These are phyloP conservation scores for Montipora foliosa DNA, from an alignment of 64 coral and sea anemone genomes.

Conservation along the genomic window DNA sequence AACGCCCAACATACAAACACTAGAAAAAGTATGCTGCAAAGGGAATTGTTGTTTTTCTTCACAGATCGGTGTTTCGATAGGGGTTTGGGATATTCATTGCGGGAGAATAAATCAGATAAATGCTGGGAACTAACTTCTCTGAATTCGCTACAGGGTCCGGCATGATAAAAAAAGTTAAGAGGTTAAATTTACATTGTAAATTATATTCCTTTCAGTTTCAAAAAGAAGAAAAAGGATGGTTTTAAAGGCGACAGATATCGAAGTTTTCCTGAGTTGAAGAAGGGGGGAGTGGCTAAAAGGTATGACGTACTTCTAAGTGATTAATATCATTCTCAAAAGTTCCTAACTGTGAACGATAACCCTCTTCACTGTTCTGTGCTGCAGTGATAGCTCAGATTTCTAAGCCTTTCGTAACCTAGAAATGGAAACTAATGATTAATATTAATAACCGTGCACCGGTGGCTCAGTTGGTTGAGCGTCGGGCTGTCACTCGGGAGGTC, in stretches of 20 bases:
- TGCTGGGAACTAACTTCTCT: neutral
- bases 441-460: too few relatives aligned
- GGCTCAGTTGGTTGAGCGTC: too few relatives aligned
- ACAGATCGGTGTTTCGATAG: neutral
- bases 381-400: neutral
- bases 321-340: neutral
- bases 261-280: neutral
- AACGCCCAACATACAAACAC: too few relatives aligned
- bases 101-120: neutral
- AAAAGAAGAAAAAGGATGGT: neutral
- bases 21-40: neutral
- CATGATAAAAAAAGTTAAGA: neutral
- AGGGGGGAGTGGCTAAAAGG: neutral
- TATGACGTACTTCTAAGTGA: neutral
- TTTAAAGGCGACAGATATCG: neutral
- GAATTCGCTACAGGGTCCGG: neutral
- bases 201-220: neutral
- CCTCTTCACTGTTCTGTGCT: neutral
- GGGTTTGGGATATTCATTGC: neutral
- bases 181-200: neutral
- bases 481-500: too few relatives aligned
- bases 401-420: neutral
- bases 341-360: neutral
- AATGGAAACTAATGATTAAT: too few relatives aligned
- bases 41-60: neutral